phyloP scores from a whole-genome alignment of 2,797 vertebrate genomes.

The Petrocephalus sullivani region DNA sequence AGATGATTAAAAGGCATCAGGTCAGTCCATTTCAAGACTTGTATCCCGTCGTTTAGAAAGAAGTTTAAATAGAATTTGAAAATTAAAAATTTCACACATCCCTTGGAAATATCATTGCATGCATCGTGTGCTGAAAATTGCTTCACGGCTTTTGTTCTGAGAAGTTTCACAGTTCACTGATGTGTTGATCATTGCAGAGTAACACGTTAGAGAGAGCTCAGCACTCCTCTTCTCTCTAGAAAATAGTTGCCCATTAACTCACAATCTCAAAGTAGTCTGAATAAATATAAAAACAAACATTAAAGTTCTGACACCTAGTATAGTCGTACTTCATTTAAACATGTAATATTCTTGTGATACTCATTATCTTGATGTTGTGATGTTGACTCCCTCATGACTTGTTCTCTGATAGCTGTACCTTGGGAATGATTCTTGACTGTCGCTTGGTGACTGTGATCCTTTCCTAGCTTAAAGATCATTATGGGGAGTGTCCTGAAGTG shows the following conservation, averaged over 20 bases:
- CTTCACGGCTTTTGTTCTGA: background rate
- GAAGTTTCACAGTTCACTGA: background rate
- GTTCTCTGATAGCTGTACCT: background rate
- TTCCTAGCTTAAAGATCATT: slow-evolving; percentile 61
- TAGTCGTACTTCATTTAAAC: background rate
- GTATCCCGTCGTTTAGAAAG: background rate
- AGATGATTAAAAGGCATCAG: slow-evolving; percentile 68
- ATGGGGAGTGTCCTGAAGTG: slow-evolving; percentile 62
- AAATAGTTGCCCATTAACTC: background rate
- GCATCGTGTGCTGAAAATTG: background rate
- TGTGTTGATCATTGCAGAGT: background rate
- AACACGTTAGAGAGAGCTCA: background rate
- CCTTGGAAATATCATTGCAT: background rate
- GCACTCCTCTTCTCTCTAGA: background rate
- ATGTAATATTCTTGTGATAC: background rate
- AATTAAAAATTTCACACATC: background rate
- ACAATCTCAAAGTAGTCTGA: background rate
- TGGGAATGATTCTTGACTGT: background rate
- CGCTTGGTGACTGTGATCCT: background rate
- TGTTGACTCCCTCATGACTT: background rate
- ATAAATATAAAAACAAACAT: background rate
- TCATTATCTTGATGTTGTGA: background rate
- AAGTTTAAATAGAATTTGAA: background rate
- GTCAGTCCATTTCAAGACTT: slow-evolving; percentile 44
- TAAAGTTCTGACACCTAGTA: background rate